phyloP scores from a whole-genome alignment of 37 sponge, comb jelly and placozoan genomes.

The Cladorhizidae sp. region DNA sequence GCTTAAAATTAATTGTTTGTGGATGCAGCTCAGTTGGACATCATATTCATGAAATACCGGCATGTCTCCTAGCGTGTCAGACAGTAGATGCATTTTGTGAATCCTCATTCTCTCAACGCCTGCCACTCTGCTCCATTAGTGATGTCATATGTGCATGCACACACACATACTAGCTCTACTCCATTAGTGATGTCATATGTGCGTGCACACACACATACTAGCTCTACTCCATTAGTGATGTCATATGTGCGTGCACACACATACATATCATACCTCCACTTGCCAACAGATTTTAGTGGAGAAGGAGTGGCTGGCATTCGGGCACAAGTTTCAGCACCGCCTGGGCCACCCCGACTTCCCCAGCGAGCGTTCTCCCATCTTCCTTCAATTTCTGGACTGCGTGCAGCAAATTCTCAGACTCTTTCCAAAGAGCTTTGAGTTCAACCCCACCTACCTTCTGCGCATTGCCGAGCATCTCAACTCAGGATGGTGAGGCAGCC shows the following conservation, averaged over 20 bases:
- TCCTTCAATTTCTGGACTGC: slow-evolving; percentile 97
- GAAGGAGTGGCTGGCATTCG: slow-evolving; percentile 99
- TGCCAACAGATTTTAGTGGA: slow-evolving; percentile 90
- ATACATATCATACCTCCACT: too few relatives aligned
- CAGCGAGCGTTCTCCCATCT: slow-evolving; percentile 94
- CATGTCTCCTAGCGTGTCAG: too few relatives aligned
- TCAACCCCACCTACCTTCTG: slow-evolving; percentile 72
- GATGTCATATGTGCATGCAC: too few relatives aligned
- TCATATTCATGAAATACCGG: too few relatives aligned
- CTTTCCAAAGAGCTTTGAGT: slow-evolving; percentile 90
- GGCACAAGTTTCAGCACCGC: slow-evolving; percentile 95
- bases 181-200: neutral
- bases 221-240: neutral
- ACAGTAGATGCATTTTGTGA: too few relatives aligned
- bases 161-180: neutral
- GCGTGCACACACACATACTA: neutral
- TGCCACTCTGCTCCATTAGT: neutral
- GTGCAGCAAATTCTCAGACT: slow-evolving; percentile 84
- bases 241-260: neutral
- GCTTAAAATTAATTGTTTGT: too few relatives aligned
- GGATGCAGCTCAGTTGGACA: too few relatives aligned
- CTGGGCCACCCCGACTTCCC: slow-evolving; percentile 81
- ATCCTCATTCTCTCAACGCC: too few relatives aligned
- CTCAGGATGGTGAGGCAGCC: slow-evolving; percentile 92
- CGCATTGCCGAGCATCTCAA: slow-evolving; percentile 84